phyloP scores from a whole-genome alignment of 1,140 invertebrate genomes.

The Paracyclopina nana region DNA sequence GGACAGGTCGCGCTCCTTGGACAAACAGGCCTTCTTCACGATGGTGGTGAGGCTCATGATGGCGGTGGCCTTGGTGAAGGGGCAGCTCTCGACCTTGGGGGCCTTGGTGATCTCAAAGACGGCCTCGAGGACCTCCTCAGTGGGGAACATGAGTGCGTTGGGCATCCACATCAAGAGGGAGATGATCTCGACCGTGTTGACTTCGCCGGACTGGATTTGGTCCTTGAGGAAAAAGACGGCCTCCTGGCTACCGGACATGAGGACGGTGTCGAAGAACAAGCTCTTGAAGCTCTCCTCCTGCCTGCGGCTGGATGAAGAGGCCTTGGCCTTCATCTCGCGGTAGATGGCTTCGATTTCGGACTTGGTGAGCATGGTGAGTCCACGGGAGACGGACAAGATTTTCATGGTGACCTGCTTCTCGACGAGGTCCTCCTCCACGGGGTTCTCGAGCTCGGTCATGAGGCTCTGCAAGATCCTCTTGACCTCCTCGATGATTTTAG shows the following conservation, averaged over 20 bases:
- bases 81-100: neutral
- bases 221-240: slow-evolving; percentile 7
- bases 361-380: slow-evolving; percentile 3
- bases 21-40: slow-evolving; percentile 12
- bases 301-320: neutral
- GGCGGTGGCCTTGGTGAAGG: neutral
- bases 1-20: neutral
- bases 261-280: slow-evolving; percentile 6
- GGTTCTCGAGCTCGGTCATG: neutral
- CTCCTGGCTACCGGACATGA: slow-evolving; percentile 6
- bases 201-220: slow-evolving; percentile 2
- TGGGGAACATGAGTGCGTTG: slow-evolving; percentile 12
- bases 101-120: slow-evolving; percentile 8
- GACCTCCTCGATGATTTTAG: slow-evolving; percentile 2
- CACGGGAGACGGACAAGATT: neutral
- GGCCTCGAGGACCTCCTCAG: slow-evolving; percentile 1
- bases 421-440: neutral
- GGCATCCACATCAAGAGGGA: neutral
- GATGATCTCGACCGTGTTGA: neutral
- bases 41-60: slow-evolving; percentile 1
- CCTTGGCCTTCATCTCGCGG: neutral
- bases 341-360: slow-evolving; percentile 7
- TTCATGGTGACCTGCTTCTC: slow-evolving; percentile 7
- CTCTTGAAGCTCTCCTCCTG: neutral
- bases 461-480: neutral